Evolutionary conservation across 2,888 invertebrate genomes (phyloP), one percentile per base, ranked within the genome.

Genomic region (Stomorhina lunata): DNA sequence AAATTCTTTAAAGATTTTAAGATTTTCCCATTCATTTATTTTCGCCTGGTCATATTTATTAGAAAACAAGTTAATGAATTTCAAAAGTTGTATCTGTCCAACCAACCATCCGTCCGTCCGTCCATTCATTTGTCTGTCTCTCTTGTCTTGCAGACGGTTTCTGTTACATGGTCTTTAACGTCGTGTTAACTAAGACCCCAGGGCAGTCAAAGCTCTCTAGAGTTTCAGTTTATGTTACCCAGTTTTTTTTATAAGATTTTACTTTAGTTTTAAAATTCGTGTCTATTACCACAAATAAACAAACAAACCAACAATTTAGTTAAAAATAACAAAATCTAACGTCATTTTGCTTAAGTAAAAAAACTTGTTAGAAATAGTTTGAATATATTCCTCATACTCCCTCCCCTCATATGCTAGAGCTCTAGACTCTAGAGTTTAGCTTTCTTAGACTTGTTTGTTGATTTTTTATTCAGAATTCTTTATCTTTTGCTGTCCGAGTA

Each of bases 51-150:
- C 17, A 12, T n/a, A n/a, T n/a, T n/a, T n/a, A n/a, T n/a, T n/a
- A 53, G 27, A 68, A 43, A 69, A 69, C 55, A 57, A 69, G 69
- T 69, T 57, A 69, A 69, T 43, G 43, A 57, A 32, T 57, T 57
- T 32, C 25, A 17, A 17, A 12, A 12, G 37, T 12, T 37, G 9
- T 37, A n/a, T n/a, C n/a, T n/a, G n/a, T n/a, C n/a, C n/a, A n/a
- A n/a, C n/a, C n/a, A n/a, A n/a, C n/a, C n/a, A n/a, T n/a, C n/a
- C n/a, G n/a, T n/a, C n/a, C n/a, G n/a, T n/a, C n/a, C n/a, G n/a
- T n/a, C n/a, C n/a, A n/a, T 37, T 55, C 37, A 68, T n/a, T n/a
- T 48, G 71, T n/a, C 43, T 34, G 22, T 34, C 53, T 68, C 37
- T 53, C 34, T 65, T 48, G 55, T 43, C 25, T 59, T 32, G 34